phyloP scores from a whole-genome alignment of 1,140 invertebrate genomes.

The Frieseomelitta varia region DNA sequence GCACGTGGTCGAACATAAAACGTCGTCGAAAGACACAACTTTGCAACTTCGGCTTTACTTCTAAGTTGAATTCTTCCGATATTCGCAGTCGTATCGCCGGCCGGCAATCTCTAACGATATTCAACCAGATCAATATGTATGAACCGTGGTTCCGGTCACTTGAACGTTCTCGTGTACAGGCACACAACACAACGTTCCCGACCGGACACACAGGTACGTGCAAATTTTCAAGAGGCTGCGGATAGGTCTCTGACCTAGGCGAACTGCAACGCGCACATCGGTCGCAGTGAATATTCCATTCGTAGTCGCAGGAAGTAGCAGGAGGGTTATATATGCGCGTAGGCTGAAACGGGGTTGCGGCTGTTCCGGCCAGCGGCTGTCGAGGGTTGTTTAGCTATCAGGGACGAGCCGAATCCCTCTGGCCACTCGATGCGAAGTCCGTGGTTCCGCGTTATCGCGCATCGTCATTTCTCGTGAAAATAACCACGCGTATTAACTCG shows the following conservation, averaged over 20 bases:
- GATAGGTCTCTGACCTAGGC: slow-evolving; percentile 29
- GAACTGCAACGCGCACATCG: slow-evolving; percentile 9
- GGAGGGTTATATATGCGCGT: slow-evolving; percentile 28
- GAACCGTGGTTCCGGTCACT: slow-evolving; percentile 1
- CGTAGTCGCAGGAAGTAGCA: slow-evolving; percentile 46
- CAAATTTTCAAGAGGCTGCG: slow-evolving; percentile 48
- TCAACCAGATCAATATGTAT: slow-evolving; percentile 19
- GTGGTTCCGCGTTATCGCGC: neutral
- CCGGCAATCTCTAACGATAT: slow-evolving; percentile 13
- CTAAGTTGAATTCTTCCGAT: neutral
- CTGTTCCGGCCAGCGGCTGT: slow-evolving; percentile 19
- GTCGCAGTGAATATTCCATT: slow-evolving; percentile 50
- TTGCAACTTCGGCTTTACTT: no score
- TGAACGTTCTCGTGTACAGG: neutral
- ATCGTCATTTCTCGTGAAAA: neutral
- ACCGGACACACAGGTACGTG: slow-evolving; percentile 16
- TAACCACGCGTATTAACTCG: slow-evolving; percentile 10
- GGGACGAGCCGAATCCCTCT: neutral
- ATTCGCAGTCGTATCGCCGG: neutral
- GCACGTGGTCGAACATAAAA: neutral
- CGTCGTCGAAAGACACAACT: neutral
- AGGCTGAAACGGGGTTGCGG: slow-evolving; percentile 50
- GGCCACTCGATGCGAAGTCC: neutral
- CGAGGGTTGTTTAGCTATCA: slow-evolving; percentile 36
- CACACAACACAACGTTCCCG: no score